Conservation (phyloP, 2,113 vertebrate genomes). For the Platysteira castanea region DNA sequence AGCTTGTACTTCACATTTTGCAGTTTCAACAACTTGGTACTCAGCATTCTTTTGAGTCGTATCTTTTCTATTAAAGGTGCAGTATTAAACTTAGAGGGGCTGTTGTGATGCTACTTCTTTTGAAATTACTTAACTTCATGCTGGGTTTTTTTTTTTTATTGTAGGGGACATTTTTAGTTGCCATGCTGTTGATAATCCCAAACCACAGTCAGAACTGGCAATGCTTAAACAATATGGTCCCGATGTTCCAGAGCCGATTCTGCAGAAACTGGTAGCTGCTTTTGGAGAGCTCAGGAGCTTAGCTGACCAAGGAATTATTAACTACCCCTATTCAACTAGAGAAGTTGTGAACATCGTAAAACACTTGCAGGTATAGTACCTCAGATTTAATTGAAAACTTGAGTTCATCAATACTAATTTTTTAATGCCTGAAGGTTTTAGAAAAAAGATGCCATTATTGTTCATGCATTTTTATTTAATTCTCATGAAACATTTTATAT, state of each 20-base stretch:
- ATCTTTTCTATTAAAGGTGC: background rate
- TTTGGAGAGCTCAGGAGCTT: conserved; percentile 93
- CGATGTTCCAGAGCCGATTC: conserved; percentile 79
- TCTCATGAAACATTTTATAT: background rate
- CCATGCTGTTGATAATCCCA: conserved; percentile 95
- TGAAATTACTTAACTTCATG: background rate
- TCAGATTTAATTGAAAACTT: background rate
- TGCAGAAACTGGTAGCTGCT: conserved; percentile 89
- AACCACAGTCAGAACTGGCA: conserved; percentile 86
- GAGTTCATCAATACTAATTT: background rate
- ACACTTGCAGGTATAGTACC: conserved; percentile 86
- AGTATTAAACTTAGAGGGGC: background rate
- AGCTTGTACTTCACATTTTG: background rate
- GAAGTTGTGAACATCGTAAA: conserved; percentile 98
- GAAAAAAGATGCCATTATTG: background rate
- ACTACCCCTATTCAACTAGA: conserved; percentile 96
- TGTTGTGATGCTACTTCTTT: background rate
- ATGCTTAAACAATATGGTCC: conserved; percentile 96
- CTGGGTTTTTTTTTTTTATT: background rate
- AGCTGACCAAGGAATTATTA: conserved; percentile 94
- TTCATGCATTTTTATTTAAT: background rate
- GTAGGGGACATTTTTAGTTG: conserved; percentile 97
- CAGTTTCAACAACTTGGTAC: background rate
- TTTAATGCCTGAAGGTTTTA: background rate
- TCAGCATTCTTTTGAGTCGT: background rate